These are phyloP conservation scores for Hyla sarda DNA, from an alignment of 2,113 vertebrate genomes.

Conservation along the genomic window DNA sequence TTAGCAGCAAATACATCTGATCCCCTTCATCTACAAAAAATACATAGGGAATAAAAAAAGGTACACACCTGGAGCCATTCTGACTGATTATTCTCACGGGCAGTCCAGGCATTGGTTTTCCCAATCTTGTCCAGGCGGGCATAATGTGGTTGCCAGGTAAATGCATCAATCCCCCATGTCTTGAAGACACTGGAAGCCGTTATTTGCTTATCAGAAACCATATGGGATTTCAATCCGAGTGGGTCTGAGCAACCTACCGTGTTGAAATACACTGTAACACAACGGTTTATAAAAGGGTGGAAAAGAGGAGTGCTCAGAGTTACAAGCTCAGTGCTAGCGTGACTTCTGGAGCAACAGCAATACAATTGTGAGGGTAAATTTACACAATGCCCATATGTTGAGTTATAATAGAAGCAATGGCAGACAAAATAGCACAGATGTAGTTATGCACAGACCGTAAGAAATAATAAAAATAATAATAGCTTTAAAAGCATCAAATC, in stretches of 20 bases:
- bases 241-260: constrained; percentile 88
- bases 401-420: neutral
- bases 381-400: neutral
- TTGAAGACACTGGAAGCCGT: constrained; percentile 87
- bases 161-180: constrained; percentile 89
- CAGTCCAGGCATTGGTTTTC: constrained; percentile 94
- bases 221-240: constrained; percentile 88
- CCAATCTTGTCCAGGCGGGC: constrained; percentile 91
- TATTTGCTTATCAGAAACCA: constrained; percentile 84
- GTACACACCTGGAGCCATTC: constrained; percentile 92
- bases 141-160: constrained; percentile 87
- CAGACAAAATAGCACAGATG: neutral
- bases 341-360: constrained; percentile 1
- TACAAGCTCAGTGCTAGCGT: neutral
- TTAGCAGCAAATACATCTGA: too few relatives aligned
- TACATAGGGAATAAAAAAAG: too few relatives aligned
- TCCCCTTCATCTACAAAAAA: neutral
- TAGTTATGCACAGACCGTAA: neutral
- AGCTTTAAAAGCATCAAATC: too few relatives aligned
- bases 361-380: neutral
- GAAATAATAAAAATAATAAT: neutral
- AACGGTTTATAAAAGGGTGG: constrained; percentile 65
- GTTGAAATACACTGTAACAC: constrained; percentile 84
- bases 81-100: constrained; percentile 72
- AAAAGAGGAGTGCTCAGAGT: constrained; percentile 62